Percentiles rank a stretch among this genome's conserved stretches.
phyloP scores from a whole-genome alignment of 2,113 vertebrate species.

The Chlorocebus sabaeus region DNA sequence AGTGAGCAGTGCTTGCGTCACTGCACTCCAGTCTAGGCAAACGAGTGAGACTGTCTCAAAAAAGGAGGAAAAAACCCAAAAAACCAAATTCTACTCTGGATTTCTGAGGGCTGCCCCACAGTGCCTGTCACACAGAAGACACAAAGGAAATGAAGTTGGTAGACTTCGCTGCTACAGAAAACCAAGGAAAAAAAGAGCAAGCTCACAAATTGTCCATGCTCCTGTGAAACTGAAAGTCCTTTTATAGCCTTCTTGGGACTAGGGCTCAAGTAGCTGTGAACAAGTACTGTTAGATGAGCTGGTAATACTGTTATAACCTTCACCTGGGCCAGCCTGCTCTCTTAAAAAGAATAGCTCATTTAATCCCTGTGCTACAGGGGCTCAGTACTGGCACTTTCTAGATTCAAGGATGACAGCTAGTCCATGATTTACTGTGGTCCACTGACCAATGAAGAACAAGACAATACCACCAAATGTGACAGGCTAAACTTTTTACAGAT shows the following conservation, averaged over 20 bases:
- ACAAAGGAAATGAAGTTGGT: slow-evolving; percentile 22
- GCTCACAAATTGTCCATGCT: neutral
- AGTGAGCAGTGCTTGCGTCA: too few relatives aligned
- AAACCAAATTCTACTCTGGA: neutral
- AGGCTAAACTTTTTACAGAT: slow-evolving; percentile 35
- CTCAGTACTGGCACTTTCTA: neutral
- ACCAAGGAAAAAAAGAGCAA: neutral
- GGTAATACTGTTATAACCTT: slow-evolving; percentile 6
- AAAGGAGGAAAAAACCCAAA: too few relatives aligned
- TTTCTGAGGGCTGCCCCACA: neutral
- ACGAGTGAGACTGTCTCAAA: too few relatives aligned
- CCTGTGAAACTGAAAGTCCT: neutral
- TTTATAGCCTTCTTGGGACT: slow-evolving; percentile 12
- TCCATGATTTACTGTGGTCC: slow-evolving; percentile 21
- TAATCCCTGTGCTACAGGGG: neutral
- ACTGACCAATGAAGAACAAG: slow-evolving; percentile 64
- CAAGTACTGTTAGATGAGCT: slow-evolving; percentile 20
- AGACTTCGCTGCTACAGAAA: neutral
- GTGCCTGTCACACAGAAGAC: neutral
- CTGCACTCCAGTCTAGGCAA: too few relatives aligned
- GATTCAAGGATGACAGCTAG: slow-evolving; percentile 43
- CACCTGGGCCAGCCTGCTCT: neutral
- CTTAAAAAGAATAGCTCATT: slow-evolving; percentile 37
- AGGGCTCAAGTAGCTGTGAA: slow-evolving; percentile 55
- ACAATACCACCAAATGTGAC: slow-evolving; percentile 47